Conservation (phyloP, 64 coral and sea anemone genomes). For the Stichodactyla mertensii region DNA sequence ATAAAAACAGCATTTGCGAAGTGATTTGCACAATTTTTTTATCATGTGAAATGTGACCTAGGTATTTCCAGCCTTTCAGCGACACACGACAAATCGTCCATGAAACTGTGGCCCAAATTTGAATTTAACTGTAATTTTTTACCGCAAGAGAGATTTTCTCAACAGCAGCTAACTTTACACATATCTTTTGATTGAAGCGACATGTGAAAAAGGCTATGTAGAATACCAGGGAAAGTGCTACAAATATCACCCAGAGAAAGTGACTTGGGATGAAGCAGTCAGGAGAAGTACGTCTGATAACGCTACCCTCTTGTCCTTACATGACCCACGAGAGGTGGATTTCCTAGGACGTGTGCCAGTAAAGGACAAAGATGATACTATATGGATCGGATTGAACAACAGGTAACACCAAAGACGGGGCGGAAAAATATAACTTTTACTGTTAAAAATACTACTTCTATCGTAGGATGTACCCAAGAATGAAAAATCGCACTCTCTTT, state of each 20-base stretch:
- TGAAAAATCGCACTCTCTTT: no score
- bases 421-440: no score
- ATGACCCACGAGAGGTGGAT: constrained; percentile 26
- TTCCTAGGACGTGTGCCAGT: constrained; percentile 24
- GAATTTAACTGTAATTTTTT: no score
- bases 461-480: no score
- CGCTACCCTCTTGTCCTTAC: constrained; percentile 50
- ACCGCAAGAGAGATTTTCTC: no score
- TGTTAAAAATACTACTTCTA: no score
- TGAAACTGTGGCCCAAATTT: no score
- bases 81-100: no score
- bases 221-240: constrained; percentile 59
- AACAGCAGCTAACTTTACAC: background rate
- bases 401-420: background rate
- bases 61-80: no score
- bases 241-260: constrained; percentile 40
- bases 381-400: constrained; percentile 73
- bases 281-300: constrained; percentile 45
- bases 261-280: constrained; percentile 66
- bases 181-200: constrained; percentile 6
- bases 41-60: no score
- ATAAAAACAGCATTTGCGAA: no score
- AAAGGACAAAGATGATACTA: background rate
- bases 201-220: constrained; percentile 38
- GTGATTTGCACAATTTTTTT: no score